phyloP scores from a whole-genome alignment of 2,113 vertebrate genomes.

The Nettapus auritus region DNA sequence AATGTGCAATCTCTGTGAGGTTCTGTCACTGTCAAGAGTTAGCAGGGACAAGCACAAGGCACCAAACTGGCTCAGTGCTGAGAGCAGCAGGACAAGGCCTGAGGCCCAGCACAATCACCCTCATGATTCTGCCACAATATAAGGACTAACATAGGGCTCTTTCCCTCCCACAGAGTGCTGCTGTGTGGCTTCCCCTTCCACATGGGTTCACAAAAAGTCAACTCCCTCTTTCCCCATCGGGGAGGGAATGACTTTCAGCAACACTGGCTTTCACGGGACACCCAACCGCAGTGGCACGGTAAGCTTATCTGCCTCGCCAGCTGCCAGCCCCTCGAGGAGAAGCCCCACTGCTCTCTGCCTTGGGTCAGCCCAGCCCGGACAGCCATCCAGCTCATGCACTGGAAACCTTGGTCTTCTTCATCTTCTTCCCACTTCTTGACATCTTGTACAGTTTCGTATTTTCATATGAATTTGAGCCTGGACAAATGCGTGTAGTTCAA shows the following conservation, averaged over 20 bases:
- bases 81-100: not conserved
- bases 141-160: not conserved
- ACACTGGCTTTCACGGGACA: not conserved
- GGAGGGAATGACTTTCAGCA: not conserved
- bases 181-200: not conserved
- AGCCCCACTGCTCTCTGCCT: not conserved
- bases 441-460: fast-evolving
- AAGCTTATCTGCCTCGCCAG: not conserved
- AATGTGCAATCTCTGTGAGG: not conserved
- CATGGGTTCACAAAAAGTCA: not conserved
- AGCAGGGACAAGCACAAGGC: not conserved
- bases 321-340: fast-evolving
- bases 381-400: fast-evolving
- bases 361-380: not conserved
- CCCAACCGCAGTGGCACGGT: not conserved
- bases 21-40: not conserved
- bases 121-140: not conserved
- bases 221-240: fast-evolving
- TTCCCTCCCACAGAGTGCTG: not conserved
- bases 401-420: not conserved
- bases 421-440: not conserved
- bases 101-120: no score
- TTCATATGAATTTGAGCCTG: not conserved
- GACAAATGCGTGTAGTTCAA: not conserved
- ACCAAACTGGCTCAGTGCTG: not conserved